phyloP scores from a whole-genome alignment of 2,113 vertebrate genomes.

The Megaptera novaeangliae region DNA sequence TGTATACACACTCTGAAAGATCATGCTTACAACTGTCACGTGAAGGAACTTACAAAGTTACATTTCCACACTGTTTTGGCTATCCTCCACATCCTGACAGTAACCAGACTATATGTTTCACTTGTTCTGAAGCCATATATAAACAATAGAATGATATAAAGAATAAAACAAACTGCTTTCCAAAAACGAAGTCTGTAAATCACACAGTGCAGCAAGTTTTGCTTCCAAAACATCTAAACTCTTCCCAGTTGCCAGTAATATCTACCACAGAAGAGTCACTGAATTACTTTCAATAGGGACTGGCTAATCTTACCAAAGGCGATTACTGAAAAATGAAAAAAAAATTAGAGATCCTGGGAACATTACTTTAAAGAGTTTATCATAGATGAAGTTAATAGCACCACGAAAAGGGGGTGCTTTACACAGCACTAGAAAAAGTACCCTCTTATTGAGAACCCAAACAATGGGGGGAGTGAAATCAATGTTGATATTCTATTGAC shows the following conservation, averaged over 20 bases:
- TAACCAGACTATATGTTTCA: slow-evolving; percentile 74
- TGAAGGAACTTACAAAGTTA: slow-evolving; percentile 74
- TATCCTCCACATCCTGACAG: slow-evolving; percentile 69
- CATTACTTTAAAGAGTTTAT: not conserved
- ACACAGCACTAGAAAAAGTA: not conserved
- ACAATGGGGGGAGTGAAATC: not conserved
- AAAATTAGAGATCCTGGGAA: not conserved
- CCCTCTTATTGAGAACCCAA: not conserved
- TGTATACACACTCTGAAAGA: slow-evolving; percentile 66
- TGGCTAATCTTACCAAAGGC: not conserved
- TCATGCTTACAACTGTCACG: slow-evolving; percentile 73
- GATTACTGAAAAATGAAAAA: not conserved
- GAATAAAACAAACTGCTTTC: slow-evolving; percentile 73
- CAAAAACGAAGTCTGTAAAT: slow-evolving; percentile 66
- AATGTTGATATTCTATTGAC: not conserved
- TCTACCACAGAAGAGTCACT: not conserved
- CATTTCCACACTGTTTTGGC: slow-evolving; percentile 75
- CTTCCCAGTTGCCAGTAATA: slow-evolving; percentile 41
- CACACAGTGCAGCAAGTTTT: slow-evolving; percentile 40
- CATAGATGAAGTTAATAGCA: not conserved
- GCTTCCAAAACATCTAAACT: slow-evolving; percentile 55
- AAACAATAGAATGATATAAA: slow-evolving; percentile 77
- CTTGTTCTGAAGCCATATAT: slow-evolving; percentile 74
- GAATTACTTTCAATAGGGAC: not conserved
- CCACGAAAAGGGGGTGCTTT: not conserved